Percentiles rank a stretch among this genome's conserved stretches.
These are phyloP conservation scores for Oegoconia quadripuncta DNA, from an alignment of 2,888 invertebrate species.

Conservation along the genomic window DNA sequence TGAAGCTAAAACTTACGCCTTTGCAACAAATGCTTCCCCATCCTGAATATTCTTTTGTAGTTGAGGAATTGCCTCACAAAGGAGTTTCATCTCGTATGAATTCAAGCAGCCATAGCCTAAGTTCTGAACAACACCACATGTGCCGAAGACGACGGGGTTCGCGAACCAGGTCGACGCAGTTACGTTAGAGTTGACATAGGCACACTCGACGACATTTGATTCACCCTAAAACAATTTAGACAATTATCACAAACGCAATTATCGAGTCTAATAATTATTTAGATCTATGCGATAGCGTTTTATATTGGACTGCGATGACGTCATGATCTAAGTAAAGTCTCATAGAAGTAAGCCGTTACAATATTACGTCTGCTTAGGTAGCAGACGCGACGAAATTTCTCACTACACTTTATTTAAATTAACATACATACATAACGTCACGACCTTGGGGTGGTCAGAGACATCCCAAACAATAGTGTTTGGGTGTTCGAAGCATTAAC, in stretches of 20 bases:
- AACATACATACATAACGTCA: conserved; percentile 17
- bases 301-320: not conserved
- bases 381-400: too few species aligned
- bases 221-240: conserved; percentile 76
- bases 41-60: not conserved
- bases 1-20: too few species aligned
- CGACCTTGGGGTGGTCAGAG: too few species aligned
- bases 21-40: not conserved
- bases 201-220: conserved; percentile 89
- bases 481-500: too few species aligned
- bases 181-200: conserved; percentile 91
- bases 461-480: too few species aligned
- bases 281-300: not conserved
- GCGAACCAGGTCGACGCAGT: conserved; percentile 94
- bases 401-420: not conserved
- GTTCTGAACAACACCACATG: conserved; percentile 92
- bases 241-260: not conserved
- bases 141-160: conserved; percentile 90
- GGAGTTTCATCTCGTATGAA: conserved; percentile 85
- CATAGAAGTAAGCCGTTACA: too few species aligned
- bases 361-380: too few species aligned
- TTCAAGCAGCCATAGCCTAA: conserved; percentile 90
- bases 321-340: too few species aligned
- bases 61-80: conserved; percentile 87
- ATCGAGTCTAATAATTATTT: not conserved